A percentile compares a stretch with the other conserved stretches of the same genome.
phyloP scores from a whole-genome alignment of 2,888 invertebrate species.

The Deilephila porcellus region DNA sequence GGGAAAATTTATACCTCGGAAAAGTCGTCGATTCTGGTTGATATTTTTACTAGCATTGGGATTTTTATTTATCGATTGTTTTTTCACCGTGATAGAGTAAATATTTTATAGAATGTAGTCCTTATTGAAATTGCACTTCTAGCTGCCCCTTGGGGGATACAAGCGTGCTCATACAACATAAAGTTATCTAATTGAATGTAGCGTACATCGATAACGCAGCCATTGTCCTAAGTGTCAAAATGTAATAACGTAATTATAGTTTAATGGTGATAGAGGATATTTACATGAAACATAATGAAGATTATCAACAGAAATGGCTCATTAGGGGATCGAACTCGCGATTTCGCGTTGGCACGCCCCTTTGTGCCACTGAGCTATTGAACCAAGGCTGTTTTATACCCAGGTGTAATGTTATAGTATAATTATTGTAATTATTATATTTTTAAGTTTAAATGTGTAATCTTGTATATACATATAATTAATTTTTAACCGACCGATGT shows the following conservation, averaged over 20 bases:
- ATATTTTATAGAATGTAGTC: no score
- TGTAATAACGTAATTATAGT: slow-evolving; percentile 1
- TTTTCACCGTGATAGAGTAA: no score
- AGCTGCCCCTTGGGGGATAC: no score
- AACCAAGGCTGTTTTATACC: background rate
- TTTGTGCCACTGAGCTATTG: slow-evolving; percentile 12
- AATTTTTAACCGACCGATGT: no score
- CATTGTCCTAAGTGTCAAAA: slow-evolving; percentile 1
- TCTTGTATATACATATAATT: no score
- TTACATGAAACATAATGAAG: slow-evolving; percentile 7
- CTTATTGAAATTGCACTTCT: no score
- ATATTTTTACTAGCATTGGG: no score
- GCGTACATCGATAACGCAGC: background rate
- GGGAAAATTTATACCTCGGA: background rate
- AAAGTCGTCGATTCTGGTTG: background rate
- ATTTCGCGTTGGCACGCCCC: slow-evolving; percentile 34
- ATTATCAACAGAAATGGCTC: slow-evolving; percentile 23
- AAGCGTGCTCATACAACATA: background rate
- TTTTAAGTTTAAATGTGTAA: background rate
- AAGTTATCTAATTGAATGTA: background rate
- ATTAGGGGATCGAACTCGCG: slow-evolving; percentile 36
- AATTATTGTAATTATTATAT: background rate
- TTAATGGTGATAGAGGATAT: background rate
- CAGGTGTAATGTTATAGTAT: background rate
- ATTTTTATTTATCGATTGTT: no score